phyloP scores from a whole-genome alignment of 2,113 vertebrate species.

The Daboia siamensis region DNA sequence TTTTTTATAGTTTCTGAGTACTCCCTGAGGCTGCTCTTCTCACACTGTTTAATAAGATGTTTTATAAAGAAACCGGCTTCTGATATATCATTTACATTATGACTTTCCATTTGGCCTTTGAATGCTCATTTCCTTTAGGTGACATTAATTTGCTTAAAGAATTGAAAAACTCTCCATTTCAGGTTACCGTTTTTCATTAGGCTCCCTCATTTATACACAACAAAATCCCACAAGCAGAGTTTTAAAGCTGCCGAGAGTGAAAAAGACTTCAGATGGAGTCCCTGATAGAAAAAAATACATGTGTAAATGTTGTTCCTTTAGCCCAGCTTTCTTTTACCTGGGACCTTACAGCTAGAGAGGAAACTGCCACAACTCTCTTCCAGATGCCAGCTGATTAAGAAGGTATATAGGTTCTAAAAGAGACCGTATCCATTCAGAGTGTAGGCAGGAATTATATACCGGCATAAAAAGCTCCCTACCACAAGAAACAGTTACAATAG shows the following conservation, averaged over 20 bases:
- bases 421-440: not conserved
- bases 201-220: slow-evolving; percentile 49
- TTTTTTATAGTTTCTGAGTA: slow-evolving; percentile 57
- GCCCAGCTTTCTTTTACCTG: not conserved
- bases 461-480: not conserved
- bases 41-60: slow-evolving; percentile 59
- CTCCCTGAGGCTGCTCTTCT: slow-evolving; percentile 54
- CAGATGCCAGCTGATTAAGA: not conserved
- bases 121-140: slow-evolving; percentile 61
- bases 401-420: not conserved
- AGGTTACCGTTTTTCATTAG: slow-evolving; percentile 54
- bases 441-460: not conserved
- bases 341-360: not conserved
- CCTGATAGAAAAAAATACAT: slow-evolving; percentile 25
- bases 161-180: slow-evolving; percentile 54
- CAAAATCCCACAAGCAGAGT: slow-evolving; percentile 53
- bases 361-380: not conserved
- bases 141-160: slow-evolving; percentile 65
- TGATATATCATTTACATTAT: slow-evolving; percentile 72
- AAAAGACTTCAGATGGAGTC: slow-evolving; percentile 9
- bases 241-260: not conserved
- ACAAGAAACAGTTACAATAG: not conserved
- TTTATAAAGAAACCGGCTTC: slow-evolving; percentile 51
- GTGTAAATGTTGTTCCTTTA: slow-evolving; percentile 1
- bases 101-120: slow-evolving; percentile 63